Percentiles rank a stretch among this genome's conserved stretches.
These are phyloP conservation scores for Poeciliopsis retropinna DNA, from an alignment of 2,113 vertebrate genomes.

Conservation along the genomic window DNA sequence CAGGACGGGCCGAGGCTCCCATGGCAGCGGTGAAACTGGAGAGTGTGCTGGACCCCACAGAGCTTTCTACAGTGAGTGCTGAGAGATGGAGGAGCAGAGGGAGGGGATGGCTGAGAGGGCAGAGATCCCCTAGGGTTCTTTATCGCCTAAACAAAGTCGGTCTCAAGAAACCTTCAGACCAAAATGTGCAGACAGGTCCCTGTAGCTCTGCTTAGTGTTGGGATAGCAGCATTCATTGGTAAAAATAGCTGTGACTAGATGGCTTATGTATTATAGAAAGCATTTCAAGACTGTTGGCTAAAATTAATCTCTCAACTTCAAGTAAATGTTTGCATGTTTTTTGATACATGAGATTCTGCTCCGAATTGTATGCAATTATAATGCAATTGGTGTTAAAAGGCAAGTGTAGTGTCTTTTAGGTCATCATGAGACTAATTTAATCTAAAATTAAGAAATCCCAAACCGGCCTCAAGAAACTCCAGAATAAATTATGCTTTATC, in stretches of 20 bases:
- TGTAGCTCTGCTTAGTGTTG: slow-evolving; percentile 58
- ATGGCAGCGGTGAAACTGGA: slow-evolving; percentile 82
- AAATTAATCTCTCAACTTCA: slow-evolving; percentile 18
- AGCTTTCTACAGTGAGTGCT: slow-evolving; percentile 99
- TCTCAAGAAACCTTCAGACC: slow-evolving; percentile 73
- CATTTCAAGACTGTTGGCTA: slow-evolving; percentile 16
- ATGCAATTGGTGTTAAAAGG: not conserved
- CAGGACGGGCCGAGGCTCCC: slow-evolving; percentile 73
- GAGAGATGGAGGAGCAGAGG: slow-evolving; percentile 83
- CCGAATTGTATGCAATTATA: not conserved
- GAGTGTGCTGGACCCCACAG: slow-evolving; percentile 91
- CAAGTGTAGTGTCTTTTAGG: not conserved
- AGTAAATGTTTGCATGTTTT: not conserved
- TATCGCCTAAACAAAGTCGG: slow-evolving; percentile 81
- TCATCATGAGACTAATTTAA: slow-evolving; percentile 3
- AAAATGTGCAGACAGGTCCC: slow-evolving; percentile 54
- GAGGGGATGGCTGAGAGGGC: slow-evolving; percentile 48
- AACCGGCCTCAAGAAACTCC: not conserved
- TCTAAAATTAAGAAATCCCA: not conserved
- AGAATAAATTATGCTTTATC: slow-evolving; percentile 22
- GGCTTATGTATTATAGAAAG: slow-evolving; percentile 32
- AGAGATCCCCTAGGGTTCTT: slow-evolving; percentile 64
- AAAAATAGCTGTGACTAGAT: slow-evolving; percentile 59
- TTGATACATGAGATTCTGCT: not conserved
- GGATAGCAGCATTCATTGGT: slow-evolving; percentile 48